Base-by-base conservation (phyloP, 2,797 vertebrate genomes). In the Enoplosus armatus region DNA sequence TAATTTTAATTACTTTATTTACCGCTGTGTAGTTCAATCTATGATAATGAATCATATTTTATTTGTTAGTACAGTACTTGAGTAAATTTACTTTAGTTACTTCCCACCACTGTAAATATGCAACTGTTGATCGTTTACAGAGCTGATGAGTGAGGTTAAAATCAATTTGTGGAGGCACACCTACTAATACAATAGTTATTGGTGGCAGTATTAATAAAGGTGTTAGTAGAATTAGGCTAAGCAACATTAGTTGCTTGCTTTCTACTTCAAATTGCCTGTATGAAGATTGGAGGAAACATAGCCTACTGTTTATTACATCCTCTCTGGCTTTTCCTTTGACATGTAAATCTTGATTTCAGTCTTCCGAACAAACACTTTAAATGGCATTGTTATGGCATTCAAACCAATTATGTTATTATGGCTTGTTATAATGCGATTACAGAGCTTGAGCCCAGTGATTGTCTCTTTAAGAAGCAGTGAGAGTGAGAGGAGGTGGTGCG, bases 401-500 rank as follows among this genome's bases (percentile, higher is more conserved):
- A 87, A 83, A 76, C 78, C 85, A 90, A 89, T 93, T 86, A 88
- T 85, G 89, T 85, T 87, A 89, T 92, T 90, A 88, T 65, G 89
- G 90, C 84, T 92, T 91, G 88, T 92, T 92, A 90, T 92, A 93
- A 93, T 92, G 89, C 87, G 90, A 93, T 94, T 93, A 93, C 75
- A 79, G 82, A 15, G 85, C 74, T 41, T 80, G 86, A 86, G 82
- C 79, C 66, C 70, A 26, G 90, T 67, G 84, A 84, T 88, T 92
- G 93, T 88, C 80, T 81, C 91, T 94, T 94, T 94, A 93, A 94
- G 92, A 87, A 90, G 89, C 85, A 94, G 93, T 84, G 91, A 93
- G 93, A 94, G 93, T 94, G 92, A 88, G 83, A 66, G 88, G 91
- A 82, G 91, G 93, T 67, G 89, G 86, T 79, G 91, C 90, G 93